Base-by-base conservation (phyloP, 2,113 vertebrate genomes). In the Notarius quadriscutis region DNA sequence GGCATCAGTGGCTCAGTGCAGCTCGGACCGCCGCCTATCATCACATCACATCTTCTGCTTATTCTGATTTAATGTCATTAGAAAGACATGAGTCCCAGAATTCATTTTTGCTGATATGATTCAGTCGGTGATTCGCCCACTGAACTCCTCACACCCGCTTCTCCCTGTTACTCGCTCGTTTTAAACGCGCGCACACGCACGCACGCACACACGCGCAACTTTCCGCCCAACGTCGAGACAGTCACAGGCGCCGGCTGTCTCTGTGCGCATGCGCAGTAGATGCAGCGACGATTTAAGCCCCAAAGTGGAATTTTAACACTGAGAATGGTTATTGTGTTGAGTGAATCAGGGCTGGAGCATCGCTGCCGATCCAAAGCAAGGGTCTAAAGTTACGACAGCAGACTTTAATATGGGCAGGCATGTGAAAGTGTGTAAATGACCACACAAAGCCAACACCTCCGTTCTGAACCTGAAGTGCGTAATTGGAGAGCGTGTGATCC, bases 111-210 rank as follows among this genome's bases (percentile, higher is more conserved):
- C 58, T 27, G 55, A 81, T 75, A 75, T 78, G 88, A 77, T 89
- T 83, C 80, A 86, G 80, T 75, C 50, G 71, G 20, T 79, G 75
- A 72, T 71, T 85, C 87, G 50, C 83, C 83, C 88, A 80, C 85
- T 84, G 83, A 75, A 74, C 71, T 89, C 80, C 89, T 67, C 81
- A 84, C 87, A 85, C 84, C 30, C 48, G 83, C 87, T 72, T 79
- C 83, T 84, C 77, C n/a, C 69, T 78, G 79, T 77, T 60, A 88
- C 81, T 79, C 83, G 80, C 71, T 74, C 63, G 83, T 84, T 89
- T 84, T 41, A 69, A 79, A 84, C 84, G 65, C 74, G 8, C 63
- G 77, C 62, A 27, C 60, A 53, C 7, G 10, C 53, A 53, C 7
- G 10, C 53, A 55, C 53, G 34, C 75, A 17, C 75, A 55, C 51